These are phyloP conservation scores for Enteromius trimaculatus DNA, from an alignment of 2,797 vertebrate genomes.

Conservation along the genomic window DNA sequence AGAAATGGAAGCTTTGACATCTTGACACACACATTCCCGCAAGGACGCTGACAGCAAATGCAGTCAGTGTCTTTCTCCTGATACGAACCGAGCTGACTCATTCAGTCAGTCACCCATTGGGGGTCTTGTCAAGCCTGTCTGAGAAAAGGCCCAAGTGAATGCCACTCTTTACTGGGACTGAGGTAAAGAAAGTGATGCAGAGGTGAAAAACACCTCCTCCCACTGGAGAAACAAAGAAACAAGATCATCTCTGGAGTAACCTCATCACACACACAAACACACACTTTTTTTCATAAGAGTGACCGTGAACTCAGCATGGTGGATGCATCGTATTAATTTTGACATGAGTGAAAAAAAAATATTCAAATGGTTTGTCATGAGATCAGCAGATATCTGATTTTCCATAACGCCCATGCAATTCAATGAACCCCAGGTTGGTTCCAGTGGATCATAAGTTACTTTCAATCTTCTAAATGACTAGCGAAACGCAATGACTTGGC, in stretches of 20 bases:
- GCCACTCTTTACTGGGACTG: constrained; percentile 2
- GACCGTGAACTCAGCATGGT: neutral
- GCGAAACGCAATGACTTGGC: neutral
- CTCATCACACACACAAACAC: neutral
- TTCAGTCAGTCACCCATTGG: constrained; percentile 33
- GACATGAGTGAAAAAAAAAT: neutral
- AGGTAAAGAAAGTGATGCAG: constrained; percentile 8
- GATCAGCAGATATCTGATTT: neutral
- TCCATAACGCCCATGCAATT: neutral
- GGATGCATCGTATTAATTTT: neutral
- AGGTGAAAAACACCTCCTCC: constrained; percentile 7
- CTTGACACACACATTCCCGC: constrained; percentile 12
- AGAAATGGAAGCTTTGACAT: constrained; percentile 26
- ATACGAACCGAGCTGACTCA: constrained; percentile 19
- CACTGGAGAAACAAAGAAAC: neutral
- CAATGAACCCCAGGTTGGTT: constrained; percentile 5
- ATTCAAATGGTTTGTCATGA: neutral
- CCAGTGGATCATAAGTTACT: neutral
- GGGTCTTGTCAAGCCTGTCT: constrained; percentile 31
- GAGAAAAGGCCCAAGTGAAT: constrained; percentile 24
- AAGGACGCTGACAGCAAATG: constrained; percentile 19
- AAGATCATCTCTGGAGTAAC: neutral
- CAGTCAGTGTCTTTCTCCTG: constrained; percentile 24
- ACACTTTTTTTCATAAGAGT: neutral
- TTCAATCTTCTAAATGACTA: neutral